Evolutionary conservation across 2,797 vertebrate species (phyloP).

Genomic region (Melopsittacus undulatus): DNA sequence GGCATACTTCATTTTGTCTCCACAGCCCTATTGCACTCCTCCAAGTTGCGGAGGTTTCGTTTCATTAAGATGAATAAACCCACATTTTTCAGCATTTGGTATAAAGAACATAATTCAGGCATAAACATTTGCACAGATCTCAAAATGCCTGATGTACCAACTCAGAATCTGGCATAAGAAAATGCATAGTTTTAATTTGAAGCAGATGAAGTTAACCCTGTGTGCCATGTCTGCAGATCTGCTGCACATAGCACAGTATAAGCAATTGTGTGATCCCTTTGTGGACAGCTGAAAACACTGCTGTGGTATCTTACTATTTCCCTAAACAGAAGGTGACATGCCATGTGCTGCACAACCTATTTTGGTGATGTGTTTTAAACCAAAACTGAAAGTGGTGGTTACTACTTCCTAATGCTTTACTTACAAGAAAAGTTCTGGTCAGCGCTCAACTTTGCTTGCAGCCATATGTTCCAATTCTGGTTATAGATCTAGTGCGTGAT

Average conservation of each 20-base stretch:
- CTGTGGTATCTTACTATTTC: neutral
- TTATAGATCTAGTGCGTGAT: neutral
- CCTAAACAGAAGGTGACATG: neutral
- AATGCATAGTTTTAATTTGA: neutral
- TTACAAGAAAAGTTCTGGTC: neutral
- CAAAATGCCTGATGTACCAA: neutral
- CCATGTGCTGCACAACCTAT: neutral
- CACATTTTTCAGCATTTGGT: neutral
- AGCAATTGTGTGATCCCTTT: neutral
- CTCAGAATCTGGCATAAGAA: neutral
- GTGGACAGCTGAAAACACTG: neutral
- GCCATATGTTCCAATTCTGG: neutral
- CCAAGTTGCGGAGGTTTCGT: conserved; percentile 33
- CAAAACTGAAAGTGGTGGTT: neutral
- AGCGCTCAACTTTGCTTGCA: neutral
- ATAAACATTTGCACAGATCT: neutral
- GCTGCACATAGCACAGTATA: neutral
- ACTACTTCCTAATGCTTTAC: neutral
- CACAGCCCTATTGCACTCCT: neutral
- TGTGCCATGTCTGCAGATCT: neutral
- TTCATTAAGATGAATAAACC: neutral
- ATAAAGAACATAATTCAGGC: neutral
- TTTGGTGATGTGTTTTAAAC: neutral
- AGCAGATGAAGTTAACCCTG: neutral
- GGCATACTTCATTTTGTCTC: conserved; percentile 21